phyloP scores from a whole-genome alignment of 2,888 invertebrate genomes.

The Macrophya alboannulata region DNA sequence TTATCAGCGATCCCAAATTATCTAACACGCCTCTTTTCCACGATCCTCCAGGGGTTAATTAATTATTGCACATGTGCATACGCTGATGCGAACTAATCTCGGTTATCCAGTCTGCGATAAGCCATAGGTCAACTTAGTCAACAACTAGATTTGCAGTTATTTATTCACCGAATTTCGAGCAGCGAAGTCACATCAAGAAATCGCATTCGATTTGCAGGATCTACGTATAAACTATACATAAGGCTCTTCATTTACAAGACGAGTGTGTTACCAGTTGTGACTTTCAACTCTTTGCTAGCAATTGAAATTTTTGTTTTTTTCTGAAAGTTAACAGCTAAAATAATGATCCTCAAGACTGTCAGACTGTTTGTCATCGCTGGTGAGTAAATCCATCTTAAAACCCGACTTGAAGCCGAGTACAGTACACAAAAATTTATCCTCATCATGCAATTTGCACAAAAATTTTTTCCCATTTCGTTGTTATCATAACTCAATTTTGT shows the following conservation, averaged over 20 bases:
- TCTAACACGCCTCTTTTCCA: slow-evolving; percentile 18
- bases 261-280: not conserved
- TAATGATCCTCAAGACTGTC: not conserved
- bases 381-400: not conserved
- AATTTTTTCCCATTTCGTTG: not conserved
- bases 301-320: not conserved
- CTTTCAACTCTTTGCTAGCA: not conserved
- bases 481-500: not conserved
- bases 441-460: not conserved
- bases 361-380: not conserved
- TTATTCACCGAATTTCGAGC: not conserved
- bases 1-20: not conserved
- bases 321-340: not conserved
- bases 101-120: not conserved
- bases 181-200: not conserved
- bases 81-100: not conserved
- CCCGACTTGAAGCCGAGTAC: not conserved
- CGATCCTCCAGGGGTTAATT: not conserved
- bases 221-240: not conserved
- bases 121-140: not conserved
- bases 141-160: not conserved
- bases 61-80: not conserved
- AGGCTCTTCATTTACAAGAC: not conserved
- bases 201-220: not conserved
- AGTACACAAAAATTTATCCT: not conserved